A percentile compares a stretch with the other conserved stretches of the same genome.
These are phyloP conservation scores for Chloropsis cyanopogon DNA, from an alignment of 2,113 vertebrate species.

Conservation along the genomic window DNA sequence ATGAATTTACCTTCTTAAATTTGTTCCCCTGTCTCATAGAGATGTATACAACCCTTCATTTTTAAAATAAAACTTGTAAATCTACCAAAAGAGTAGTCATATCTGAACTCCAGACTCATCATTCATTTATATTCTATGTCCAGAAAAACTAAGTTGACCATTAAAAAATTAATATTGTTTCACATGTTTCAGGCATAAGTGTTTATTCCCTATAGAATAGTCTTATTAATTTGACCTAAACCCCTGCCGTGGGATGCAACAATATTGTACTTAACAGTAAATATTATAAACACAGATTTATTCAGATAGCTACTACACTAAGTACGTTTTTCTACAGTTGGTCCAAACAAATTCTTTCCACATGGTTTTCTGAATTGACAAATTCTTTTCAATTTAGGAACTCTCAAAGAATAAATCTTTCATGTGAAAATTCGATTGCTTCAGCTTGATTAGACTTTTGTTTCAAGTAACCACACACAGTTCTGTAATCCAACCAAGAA, in stretches of 20 bases:
- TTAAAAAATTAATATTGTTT: not conserved
- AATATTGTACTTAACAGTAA: not conserved
- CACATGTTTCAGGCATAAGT: not conserved
- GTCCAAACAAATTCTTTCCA: not conserved
- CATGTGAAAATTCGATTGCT: not conserved
- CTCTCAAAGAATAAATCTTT: not conserved
- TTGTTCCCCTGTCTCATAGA: not conserved
- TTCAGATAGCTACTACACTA: not conserved
- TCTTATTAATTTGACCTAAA: not conserved
- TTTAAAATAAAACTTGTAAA: not conserved
- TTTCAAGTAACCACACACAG: not conserved
- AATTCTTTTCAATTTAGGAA: not conserved
- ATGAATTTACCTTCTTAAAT: not conserved
- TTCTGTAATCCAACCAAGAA: not conserved
- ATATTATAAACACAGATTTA: not conserved
- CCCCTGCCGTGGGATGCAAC: not conserved
- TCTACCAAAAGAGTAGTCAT: not conserved
- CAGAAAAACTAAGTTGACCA: not conserved
- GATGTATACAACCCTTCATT: not conserved
- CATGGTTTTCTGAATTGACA: not conserved
- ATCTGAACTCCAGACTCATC: not conserved
- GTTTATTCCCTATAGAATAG: not conserved
- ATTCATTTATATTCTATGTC: not conserved
- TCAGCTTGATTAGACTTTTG: conserved; percentile 18
- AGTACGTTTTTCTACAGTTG: not conserved